These are phyloP conservation scores for Podocnemis expansa DNA, from an alignment of 2,113 vertebrate genomes.

Conservation along the genomic window DNA sequence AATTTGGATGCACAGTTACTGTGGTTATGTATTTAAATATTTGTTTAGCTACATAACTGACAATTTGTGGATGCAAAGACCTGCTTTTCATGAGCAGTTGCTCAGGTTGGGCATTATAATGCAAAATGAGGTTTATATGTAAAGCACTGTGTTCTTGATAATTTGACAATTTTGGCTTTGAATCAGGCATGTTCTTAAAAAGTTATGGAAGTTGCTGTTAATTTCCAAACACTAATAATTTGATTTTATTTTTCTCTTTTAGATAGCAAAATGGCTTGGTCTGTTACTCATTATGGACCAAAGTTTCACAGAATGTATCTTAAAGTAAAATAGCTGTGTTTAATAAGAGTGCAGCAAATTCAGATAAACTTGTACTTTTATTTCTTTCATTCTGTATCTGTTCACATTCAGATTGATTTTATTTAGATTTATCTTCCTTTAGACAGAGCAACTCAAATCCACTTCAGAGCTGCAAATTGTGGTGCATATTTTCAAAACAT, in stretches of 20 bases:
- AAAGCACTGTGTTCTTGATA: neutral
- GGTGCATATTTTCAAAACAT: conserved; percentile 10
- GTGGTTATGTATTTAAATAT: neutral
- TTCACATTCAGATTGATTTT: conserved; percentile 21
- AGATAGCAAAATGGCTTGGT: conserved; percentile 47
- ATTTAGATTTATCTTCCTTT: conserved; percentile 19
- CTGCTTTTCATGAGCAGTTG: neutral
- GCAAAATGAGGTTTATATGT: too few relatives aligned
- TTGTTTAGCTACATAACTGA: neutral
- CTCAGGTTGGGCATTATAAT: neutral
- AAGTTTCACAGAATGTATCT: conserved; percentile 37
- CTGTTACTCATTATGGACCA: conserved; percentile 52
- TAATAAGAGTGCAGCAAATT: conserved; percentile 17
- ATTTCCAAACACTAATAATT: conserved; percentile 44
- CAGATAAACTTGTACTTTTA: conserved; percentile 31
- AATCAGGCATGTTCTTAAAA: conserved; percentile 44
- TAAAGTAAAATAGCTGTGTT: conserved; percentile 3
- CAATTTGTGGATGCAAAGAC: neutral
- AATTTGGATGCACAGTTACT: conserved; percentile 43
- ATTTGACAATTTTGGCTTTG: neutral
- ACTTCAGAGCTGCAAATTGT: neutral
- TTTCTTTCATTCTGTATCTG: conserved; percentile 25
- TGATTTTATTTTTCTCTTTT: conserved; percentile 53
- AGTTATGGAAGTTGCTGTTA: conserved; percentile 15
- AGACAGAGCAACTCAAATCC: neutral